A percentile compares a stretch with the other conserved stretches of the same genome.
These are phyloP conservation scores for Tiliacea aurago DNA, from an alignment of 2,888 invertebrate species.

Conservation along the genomic window DNA sequence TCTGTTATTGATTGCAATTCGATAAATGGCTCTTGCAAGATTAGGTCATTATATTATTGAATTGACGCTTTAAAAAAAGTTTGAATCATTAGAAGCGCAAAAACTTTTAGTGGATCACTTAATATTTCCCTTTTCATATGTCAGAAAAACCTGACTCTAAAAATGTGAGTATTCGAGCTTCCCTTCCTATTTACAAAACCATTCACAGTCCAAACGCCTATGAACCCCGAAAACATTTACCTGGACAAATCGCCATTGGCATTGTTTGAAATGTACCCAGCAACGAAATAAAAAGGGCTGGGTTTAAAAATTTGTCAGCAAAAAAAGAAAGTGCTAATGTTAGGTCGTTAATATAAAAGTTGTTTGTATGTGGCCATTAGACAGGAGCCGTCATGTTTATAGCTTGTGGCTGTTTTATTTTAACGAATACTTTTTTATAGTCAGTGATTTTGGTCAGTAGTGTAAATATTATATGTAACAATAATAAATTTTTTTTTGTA, in stretches of 20 bases:
- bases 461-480: background rate
- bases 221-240: constrained; percentile 41
- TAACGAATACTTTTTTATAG: constrained; percentile 23
- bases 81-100: too few species aligned
- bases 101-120: too few species aligned
- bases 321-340: constrained; percentile 62
- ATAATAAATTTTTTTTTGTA: too few species aligned
- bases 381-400: constrained; percentile 58
- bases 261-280: constrained; percentile 50
- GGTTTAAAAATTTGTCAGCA: constrained; percentile 59
- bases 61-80: background rate
- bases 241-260: constrained; percentile 27
- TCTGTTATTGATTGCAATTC: constrained; percentile 23
- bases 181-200: background rate
- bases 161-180: background rate
- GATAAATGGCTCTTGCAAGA: background rate
- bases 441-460: constrained; percentile 20
- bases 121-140: background rate
- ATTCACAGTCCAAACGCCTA: constrained; percentile 27
- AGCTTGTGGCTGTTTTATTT: constrained; percentile 25
- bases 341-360: constrained; percentile 58
- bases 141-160: background rate
- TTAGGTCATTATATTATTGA: background rate
- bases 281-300: constrained; percentile 56
- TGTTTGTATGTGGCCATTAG: constrained; percentile 60